A percentile compares a stretch with the other conserved stretches of the same genome.
Evolutionary conservation across 2,888 invertebrate species (phyloP).

Genomic region (Cantharis rustica): DNA sequence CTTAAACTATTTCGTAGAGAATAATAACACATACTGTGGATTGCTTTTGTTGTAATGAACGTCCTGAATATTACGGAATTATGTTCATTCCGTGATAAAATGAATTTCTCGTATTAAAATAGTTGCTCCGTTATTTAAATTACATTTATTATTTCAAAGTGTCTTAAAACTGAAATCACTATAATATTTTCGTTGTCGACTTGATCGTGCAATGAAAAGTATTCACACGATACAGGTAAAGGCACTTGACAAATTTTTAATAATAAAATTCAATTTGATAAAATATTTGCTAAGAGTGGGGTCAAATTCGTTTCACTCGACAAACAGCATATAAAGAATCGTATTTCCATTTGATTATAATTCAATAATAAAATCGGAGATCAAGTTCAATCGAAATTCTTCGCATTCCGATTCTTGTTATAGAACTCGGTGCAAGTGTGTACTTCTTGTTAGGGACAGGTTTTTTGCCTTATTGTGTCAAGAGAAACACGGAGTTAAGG

Average conservation of each 20-base stretch:
- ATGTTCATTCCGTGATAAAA: background rate
- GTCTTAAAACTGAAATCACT: background rate
- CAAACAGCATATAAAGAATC: slow-evolving; percentile 6
- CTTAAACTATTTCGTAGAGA: background rate
- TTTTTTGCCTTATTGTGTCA: slow-evolving; percentile 22
- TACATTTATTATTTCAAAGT: background rate
- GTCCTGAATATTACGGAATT: background rate
- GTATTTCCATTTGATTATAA: slow-evolving; percentile 22
- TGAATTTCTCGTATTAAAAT: background rate
- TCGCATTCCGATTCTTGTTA: slow-evolving; percentile 11
- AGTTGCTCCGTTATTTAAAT: background rate
- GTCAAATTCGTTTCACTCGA: background rate
- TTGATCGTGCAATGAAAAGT: background rate
- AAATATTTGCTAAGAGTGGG: background rate
- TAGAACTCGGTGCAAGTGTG: slow-evolving; percentile 11
- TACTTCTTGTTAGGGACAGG: slow-evolving; percentile 6
- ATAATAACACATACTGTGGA: background rate
- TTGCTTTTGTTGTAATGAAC: background rate
- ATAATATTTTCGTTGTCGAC: background rate
- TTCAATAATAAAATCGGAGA: slow-evolving; percentile 16
- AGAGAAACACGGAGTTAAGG: slow-evolving; percentile 13
- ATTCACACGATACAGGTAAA: background rate
- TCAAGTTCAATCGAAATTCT: slow-evolving; percentile 19
- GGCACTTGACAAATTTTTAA: background rate
- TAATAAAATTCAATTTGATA: background rate